A percentile compares a stretch with the other conserved stretches of the same genome.
phyloP scores from a whole-genome alignment of 1,140 invertebrate species.

The Megathymus violae region DNA sequence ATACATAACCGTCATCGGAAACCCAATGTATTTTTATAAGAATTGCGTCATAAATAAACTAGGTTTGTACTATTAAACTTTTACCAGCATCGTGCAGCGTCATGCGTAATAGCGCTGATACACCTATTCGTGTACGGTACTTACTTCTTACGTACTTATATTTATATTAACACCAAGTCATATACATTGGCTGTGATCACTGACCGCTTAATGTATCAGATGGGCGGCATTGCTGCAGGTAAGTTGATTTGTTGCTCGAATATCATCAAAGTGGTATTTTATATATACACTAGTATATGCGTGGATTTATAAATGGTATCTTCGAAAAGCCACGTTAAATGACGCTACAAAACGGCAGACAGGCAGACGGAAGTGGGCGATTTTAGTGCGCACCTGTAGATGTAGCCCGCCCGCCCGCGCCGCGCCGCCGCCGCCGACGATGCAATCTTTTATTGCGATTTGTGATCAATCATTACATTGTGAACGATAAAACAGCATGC shows the following conservation, averaged over 20 bases:
- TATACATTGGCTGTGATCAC: conserved; percentile 5
- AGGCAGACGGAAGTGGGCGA: conserved; percentile 39
- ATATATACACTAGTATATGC: too few relatives aligned
- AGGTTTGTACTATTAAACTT: too few relatives aligned
- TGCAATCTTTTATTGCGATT: conserved; percentile 25
- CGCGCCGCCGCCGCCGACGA: conserved; percentile 6
- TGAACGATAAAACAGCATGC: conserved; percentile 25
- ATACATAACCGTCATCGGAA: too few relatives aligned
- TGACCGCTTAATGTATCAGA: conserved; percentile 2
- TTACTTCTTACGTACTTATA: neutral
- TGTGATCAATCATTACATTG: conserved; percentile 28
- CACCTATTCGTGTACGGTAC: neutral
- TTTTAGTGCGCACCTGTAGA: conserved; percentile 52
- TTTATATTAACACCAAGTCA: neutral
- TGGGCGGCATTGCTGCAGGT: neutral
- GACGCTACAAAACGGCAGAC: conserved; percentile 38
- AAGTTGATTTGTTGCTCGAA: conserved; percentile 1
- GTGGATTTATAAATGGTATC: neutral
- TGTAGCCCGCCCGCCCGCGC: conserved; percentile 5
- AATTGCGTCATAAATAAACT: too few relatives aligned
- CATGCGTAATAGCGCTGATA: neutral
- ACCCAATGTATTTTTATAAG: too few relatives aligned
- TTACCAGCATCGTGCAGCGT: neutral
- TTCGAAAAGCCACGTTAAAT: neutral
- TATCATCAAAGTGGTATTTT: neutral